These are phyloP conservation scores for Malacosoma neustria DNA, from an alignment of 2,888 invertebrate species.

Conservation along the genomic window DNA sequence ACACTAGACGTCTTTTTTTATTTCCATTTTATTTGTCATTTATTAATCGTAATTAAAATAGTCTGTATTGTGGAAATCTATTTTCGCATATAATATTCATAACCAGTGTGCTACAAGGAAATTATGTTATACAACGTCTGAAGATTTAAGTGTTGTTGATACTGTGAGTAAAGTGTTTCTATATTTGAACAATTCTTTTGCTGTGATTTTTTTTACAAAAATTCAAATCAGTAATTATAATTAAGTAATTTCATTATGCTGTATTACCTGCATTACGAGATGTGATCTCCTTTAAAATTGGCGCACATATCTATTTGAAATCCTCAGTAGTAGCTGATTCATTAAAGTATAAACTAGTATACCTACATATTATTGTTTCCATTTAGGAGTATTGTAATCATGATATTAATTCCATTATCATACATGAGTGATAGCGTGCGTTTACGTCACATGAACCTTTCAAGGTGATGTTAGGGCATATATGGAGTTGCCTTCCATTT, in stretches of 20 bases:
- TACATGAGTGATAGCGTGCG: slow-evolving; percentile 25
- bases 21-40: slow-evolving; percentile 61
- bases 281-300: too few relatives aligned
- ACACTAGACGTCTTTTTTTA: slow-evolving; percentile 55
- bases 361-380: slow-evolving; percentile 4
- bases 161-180: slow-evolving; percentile 44
- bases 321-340: too few relatives aligned
- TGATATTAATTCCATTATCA: slow-evolving; percentile 25
- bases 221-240: too few relatives aligned
- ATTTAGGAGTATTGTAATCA: slow-evolving; percentile 8
- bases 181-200: slow-evolving; percentile 26
- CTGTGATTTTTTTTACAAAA: slow-evolving; percentile 28
- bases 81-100: slow-evolving; percentile 32
- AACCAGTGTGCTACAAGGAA: slow-evolving; percentile 34
- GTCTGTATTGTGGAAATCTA: slow-evolving; percentile 30
- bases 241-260: too few relatives aligned
- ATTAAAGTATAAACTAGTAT: too few relatives aligned
- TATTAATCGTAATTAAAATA: slow-evolving; percentile 41
- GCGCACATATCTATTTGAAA: too few relatives aligned
- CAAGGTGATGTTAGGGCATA: slow-evolving; percentile 39
- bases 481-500: slow-evolving; percentile 24
- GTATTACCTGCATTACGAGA: too few relatives aligned
- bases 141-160: slow-evolving; percentile 24
- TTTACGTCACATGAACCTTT: slow-evolving; percentile 30
- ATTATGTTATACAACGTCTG: slow-evolving; percentile 11